Evolutionary conservation across 2,113 vertebrate species (phyloP).

Genomic region (Noctilio leporinus): DNA sequence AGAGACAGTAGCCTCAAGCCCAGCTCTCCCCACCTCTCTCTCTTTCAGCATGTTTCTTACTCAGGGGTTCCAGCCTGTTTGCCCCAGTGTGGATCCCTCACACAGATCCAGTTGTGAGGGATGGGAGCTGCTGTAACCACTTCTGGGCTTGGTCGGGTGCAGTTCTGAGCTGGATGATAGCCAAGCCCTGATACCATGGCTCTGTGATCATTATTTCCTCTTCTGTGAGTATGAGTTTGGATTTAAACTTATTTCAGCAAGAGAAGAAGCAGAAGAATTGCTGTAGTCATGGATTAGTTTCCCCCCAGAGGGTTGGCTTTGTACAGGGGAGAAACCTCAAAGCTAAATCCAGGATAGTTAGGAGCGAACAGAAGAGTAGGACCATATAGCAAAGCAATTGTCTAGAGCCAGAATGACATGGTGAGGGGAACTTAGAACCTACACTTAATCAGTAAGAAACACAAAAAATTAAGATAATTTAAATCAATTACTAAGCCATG

Average conservation of each 20-base stretch:
- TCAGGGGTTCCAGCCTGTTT: too few relatives aligned
- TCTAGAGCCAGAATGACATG: neutral
- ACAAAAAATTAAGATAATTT: neutral
- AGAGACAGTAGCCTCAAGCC: neutral
- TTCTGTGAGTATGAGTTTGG: neutral
- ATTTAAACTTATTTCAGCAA: neutral
- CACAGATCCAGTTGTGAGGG: neutral
- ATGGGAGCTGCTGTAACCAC: too few relatives aligned
- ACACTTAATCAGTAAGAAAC: neutral
- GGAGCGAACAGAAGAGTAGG: neutral
- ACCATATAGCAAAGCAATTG: rapidly evolving
- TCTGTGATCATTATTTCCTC: neutral
- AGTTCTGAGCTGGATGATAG: neutral
- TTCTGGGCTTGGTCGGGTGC: rapidly evolving
- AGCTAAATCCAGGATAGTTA: neutral
- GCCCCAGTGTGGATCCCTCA: rapidly evolving
- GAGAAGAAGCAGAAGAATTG: neutral
- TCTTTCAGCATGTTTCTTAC: neutral
- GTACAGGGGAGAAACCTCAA: neutral
- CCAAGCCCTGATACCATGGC: too few relatives aligned
- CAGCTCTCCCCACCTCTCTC: rapidly evolving
- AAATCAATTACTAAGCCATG: neutral
- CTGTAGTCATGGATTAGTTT: neutral
- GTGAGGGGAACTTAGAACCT: neutral
- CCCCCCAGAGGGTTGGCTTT: neutral